Evolutionary conservation across 2,113 vertebrate species (phyloP).

Genomic region (Etia nguti): DNA sequence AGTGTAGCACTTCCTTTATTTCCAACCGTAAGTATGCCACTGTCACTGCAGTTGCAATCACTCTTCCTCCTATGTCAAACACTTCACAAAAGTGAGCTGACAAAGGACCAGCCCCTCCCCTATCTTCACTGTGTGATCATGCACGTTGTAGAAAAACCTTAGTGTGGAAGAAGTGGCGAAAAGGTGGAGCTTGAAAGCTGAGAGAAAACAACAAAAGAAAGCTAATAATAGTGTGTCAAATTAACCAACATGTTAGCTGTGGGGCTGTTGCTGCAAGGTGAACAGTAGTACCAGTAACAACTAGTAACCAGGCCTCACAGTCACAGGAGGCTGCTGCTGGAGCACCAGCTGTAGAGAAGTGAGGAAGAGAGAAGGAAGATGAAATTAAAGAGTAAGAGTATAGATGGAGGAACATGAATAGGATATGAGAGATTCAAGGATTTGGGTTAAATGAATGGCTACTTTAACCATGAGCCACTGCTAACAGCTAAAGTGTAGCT

Average conservation of each 20-base stretch:
- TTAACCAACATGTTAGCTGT: neutral
- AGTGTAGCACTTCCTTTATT: constrained; percentile 1
- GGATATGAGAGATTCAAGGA: neutral
- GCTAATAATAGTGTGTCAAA: neutral
- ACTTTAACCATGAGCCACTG: neutral
- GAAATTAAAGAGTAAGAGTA: neutral
- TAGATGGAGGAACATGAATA: neutral
- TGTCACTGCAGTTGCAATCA: neutral
- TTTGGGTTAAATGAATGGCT: neutral
- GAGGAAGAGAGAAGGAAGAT: neutral
- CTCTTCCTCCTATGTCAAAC: neutral
- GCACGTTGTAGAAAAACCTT: neutral
- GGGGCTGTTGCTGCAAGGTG: no score
- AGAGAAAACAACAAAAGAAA: neutral
- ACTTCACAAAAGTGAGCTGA: neutral
- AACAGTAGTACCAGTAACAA: no score
- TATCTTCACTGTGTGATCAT: neutral
- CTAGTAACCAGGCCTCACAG: no score
- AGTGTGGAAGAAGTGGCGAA: neutral
- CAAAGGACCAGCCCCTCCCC: neutral
- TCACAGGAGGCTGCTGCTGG: no score
- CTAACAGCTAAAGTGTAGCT: no score
- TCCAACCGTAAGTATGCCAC: rapidly evolving
- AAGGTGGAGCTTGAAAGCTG: neutral
- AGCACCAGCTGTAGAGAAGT: neutral